Base-by-base conservation (phyloP, 2,888 invertebrate species). In the Eucriotettix oculatus region DNA sequence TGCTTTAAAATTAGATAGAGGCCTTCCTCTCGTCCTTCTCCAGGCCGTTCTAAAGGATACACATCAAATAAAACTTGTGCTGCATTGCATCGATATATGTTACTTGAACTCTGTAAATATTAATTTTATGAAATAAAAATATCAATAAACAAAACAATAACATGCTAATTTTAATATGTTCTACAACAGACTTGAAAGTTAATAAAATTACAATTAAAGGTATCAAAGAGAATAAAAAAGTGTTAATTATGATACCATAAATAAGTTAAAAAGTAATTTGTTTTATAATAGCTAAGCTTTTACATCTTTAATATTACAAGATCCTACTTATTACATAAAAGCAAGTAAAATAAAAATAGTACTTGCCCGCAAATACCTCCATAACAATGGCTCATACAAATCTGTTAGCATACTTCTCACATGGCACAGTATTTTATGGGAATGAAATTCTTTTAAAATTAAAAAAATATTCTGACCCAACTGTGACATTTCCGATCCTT, bases 41-140 rank as follows among this genome's bases (percentile, higher is more conserved):
- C 67, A 29, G 66, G 66, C 54, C 62, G 62, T 59, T 68, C 67
- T 44, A 69, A 63, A 2, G 69, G 69, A 62, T 68, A 69, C 10
- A 64, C 66, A 60, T 67, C 64, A 16, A 69, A 62, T 57, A 69
- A 67, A n/a, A 69, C 63, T 53, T 67, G 65, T 9, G 66, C 66
- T 48, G 69, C 68, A 62, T 69, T 69, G 55, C 66, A 66, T 43
- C 68, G 63, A 52, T 66, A 60, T 29, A 66, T 60, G 56, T 64
- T 65, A 58, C 66, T 64, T 16, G 63, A 62, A 63, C 66, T 67
- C 68, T 69, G 16, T 40, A 54, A 54, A 16, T 54, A 52, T 29
- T 29, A 2, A 29, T 29, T 29, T 29, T 2, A 29, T 5, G 29
- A 29, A 29, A 29, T 7, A 29, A 29, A 29, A 29, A 29, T 29